Evolutionary conservation across 1,140 invertebrate species (phyloP), one percentile per base, ranked within the genome.

Genomic region (Euura saliciscinereae): DNA sequence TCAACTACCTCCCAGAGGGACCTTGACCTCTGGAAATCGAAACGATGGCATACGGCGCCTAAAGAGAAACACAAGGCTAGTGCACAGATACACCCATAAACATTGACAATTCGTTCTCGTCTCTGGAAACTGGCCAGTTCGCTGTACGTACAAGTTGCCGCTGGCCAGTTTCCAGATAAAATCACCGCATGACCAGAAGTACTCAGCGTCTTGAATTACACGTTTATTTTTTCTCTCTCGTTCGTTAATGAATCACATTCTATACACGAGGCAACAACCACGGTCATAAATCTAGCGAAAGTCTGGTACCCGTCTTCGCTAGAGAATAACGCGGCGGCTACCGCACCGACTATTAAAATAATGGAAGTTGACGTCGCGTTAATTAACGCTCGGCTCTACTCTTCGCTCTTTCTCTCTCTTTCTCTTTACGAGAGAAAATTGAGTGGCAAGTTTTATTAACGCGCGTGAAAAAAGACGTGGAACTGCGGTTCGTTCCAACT

Each of bases 41-140:
- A 91, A 80, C 84, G 89, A 68, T 91, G 89, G 84, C 89, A 91
- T 74, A 91, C 90, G 6, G 88, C 90, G 3, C 90, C 90, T 2
- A 88, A 90, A 74, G 90, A 91, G 77, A 90, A 90, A 76, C 88
- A 90, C 78, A 88, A 90, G 84, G 89, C 90, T 84, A 8, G 51
- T 59, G 51, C 13, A 59, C 10, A 28, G 28, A 28, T 28, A 28
- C 28, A 28, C 28, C 28, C 28, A 28, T 28, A 28, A 28, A 28
- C 28, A 28, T 28, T 28, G 28, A 28, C 28, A 28, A 28, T 28
- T 28, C 28, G 28, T 28, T 28, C 0, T 28, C 1, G 28, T 28
- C 28, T 28, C 28, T 28, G 28, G 28, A 28, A 28, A 28, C 28
- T 28, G 28, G 28, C 28, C 28, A 28, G 28, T 28, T 28, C 28